Conservation (phyloP, 2,113 vertebrate genomes). For the Semnornis frantzii region DNA sequence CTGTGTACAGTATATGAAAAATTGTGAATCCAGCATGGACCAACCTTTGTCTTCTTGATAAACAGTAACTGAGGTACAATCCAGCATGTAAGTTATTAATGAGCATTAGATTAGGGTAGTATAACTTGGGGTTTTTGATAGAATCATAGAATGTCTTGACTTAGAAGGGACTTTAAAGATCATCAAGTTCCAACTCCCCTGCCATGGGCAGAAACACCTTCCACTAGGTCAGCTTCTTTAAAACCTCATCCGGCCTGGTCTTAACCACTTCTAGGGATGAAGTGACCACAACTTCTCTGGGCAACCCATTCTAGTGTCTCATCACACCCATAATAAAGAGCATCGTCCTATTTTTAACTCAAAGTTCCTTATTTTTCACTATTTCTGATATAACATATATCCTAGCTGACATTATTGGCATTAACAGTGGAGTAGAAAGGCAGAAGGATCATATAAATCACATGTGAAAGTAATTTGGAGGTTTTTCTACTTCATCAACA, state of each 20-base stretch:
- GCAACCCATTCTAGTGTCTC: no score
- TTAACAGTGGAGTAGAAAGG: background rate
- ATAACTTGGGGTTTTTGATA: background rate
- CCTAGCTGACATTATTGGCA: background rate
- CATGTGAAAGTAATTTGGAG: background rate
- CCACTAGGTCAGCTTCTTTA: no score
- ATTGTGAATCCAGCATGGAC: background rate
- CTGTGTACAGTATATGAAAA: background rate
- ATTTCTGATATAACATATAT: background rate
- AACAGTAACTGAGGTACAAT: background rate
- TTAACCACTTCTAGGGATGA: no score
- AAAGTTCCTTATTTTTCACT: background rate
- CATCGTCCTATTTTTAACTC: no score
- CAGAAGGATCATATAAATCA: background rate
- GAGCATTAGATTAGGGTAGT: background rate
- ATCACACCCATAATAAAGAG: no score
- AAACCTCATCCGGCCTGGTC: no score
- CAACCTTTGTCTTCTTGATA: background rate
- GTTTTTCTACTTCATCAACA: background rate
- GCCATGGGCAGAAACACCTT: no score
- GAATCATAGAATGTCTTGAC: no score
- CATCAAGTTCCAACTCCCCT: no score
- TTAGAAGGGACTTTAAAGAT: no score
- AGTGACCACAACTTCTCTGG: no score
- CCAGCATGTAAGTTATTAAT: background rate